Evolutionary conservation across 2,113 vertebrate species (phyloP).

Genomic region (Heteronetta atricapilla): DNA sequence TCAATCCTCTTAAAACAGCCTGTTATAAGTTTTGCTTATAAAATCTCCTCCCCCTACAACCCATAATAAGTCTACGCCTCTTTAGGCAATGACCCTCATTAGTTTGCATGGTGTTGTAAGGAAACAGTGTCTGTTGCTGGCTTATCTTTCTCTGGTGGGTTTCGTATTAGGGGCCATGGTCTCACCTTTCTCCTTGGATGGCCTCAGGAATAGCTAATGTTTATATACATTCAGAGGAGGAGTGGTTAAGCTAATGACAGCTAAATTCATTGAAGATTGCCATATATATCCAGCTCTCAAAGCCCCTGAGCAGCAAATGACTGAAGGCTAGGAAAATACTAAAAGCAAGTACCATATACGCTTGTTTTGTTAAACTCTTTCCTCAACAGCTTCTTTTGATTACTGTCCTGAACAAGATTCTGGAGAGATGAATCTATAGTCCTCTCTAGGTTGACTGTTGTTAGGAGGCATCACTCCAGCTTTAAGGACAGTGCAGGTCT

Average conservation of each 20-base stretch:
- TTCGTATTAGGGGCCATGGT: not conserved
- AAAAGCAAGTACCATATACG: not conserved
- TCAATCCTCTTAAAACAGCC: not conserved
- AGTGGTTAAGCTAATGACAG: not conserved
- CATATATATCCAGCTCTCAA: not conserved
- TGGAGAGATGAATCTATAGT: not conserved
- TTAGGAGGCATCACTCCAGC: not conserved
- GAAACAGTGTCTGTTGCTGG: not conserved
- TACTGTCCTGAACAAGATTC: not conserved
- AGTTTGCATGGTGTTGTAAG: not conserved
- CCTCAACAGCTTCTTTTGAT: not conserved
- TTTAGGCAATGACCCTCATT: not conserved
- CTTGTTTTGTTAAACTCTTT: not conserved
- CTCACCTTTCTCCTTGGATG: not conserved
- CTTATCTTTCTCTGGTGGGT: not conserved
- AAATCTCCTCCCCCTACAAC: not conserved
- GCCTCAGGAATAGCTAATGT: not conserved
- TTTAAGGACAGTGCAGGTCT: not conserved
- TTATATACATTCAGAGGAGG: not conserved
- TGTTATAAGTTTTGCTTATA: not conserved
- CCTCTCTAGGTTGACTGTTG: not conserved
- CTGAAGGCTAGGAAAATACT: not conserved
- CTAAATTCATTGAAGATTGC: not conserved
- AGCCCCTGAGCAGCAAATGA: not conserved
- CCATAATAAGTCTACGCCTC: not conserved